These are phyloP conservation scores for Holacanthus passer DNA, from an alignment of 2,113 vertebrate genomes.

Conservation along the genomic window DNA sequence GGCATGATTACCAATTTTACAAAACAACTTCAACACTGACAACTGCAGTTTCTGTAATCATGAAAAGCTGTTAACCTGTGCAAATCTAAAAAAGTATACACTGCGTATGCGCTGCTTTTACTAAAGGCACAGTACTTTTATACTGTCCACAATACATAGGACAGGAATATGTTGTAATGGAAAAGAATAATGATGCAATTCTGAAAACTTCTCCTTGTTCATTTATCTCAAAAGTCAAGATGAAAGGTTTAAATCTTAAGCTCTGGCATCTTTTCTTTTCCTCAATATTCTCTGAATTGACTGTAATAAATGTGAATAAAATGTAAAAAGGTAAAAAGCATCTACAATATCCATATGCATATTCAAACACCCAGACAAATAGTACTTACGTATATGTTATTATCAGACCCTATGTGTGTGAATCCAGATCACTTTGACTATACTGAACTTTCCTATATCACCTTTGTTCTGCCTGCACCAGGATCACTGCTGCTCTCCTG, in stretches of 20 bases:
- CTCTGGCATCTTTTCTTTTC: not conserved
- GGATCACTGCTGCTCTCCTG: conserved; percentile 33
- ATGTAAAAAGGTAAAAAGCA: not conserved
- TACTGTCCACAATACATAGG: not conserved
- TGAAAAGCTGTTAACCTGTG: not conserved
- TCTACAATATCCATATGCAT: not conserved
- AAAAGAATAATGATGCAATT: not conserved
- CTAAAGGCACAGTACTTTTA: not conserved
- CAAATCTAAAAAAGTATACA: not conserved
- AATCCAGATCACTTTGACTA: conserved; percentile 23
- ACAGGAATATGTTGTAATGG: not conserved
- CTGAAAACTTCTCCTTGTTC: not conserved
- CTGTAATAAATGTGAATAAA: not conserved
- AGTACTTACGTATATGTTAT: conserved; percentile 39
- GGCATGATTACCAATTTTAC: not conserved
- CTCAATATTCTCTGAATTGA: not conserved
- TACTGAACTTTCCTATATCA: conserved; percentile 21
- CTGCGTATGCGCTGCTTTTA: not conserved
- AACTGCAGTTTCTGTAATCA: not conserved
- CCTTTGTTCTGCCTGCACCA: conserved; percentile 23
- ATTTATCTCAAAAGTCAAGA: not conserved
- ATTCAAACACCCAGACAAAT: conserved; percentile 22
- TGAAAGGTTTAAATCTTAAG: not conserved
- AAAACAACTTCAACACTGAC: not conserved
- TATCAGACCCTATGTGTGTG: conserved; percentile 11